Conservation (phyloP, 2,797 vertebrate genomes). For the Xenopus petersii region DNA sequence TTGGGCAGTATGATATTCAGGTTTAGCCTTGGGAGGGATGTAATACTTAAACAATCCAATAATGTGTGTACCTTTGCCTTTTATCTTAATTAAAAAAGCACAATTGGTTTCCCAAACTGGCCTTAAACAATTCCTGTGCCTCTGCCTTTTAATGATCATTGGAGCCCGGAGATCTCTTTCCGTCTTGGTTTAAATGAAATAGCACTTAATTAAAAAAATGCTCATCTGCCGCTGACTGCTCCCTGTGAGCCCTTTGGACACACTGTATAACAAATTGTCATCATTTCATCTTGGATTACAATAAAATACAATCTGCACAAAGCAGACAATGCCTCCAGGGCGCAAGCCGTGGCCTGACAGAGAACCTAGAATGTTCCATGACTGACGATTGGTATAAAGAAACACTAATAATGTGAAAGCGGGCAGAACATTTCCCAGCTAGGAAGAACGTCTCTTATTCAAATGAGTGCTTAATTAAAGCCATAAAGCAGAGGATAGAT, state of each 20-base stretch:
- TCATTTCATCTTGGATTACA: conserved; percentile 14
- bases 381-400: not conserved
- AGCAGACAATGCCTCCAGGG: conserved; percentile 2
- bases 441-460: conserved; percentile 18
- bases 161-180: too few relatives aligned
- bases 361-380: not conserved
- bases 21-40: too few relatives aligned
- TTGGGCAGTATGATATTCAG: too few relatives aligned
- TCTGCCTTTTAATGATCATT: too few relatives aligned
- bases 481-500: conserved; percentile 31
- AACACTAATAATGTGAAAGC: not conserved
- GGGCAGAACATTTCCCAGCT: conserved; percentile 7
- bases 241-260: not conserved
- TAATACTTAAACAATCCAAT: too few relatives aligned
- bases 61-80: too few relatives aligned
- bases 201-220: not conserved
- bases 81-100: too few relatives aligned
- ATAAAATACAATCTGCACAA: conserved; percentile 17
- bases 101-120: too few relatives aligned
- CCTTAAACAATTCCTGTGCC: too few relatives aligned
- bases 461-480: conserved; percentile 26
- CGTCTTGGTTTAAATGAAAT: too few relatives aligned
- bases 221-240: not conserved
- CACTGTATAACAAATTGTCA: not conserved
- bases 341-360: not conserved